phyloP scores from a whole-genome alignment of 1,140 invertebrate genomes.

The Drosophila obscura region DNA sequence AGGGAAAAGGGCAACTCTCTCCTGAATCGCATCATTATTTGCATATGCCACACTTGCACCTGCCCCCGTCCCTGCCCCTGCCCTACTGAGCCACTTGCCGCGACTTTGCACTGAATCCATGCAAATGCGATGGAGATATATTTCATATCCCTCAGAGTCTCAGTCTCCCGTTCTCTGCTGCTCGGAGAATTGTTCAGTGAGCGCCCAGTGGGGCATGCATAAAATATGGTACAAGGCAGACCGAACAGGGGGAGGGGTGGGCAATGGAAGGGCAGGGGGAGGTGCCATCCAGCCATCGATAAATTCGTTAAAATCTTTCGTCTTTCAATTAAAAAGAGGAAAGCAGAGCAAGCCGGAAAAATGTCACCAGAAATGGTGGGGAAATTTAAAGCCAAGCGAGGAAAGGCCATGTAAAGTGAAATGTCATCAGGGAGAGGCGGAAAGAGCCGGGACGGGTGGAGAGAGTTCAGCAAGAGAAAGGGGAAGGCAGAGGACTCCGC shows the following conservation, averaged over 20 bases:
- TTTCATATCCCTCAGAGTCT: constrained; percentile 13
- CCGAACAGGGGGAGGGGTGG: constrained; percentile 22
- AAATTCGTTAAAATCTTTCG: constrained; percentile 54
- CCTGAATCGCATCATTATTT: constrained; percentile 30
- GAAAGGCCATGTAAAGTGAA: constrained; percentile 36
- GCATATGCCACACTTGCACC: constrained; percentile 14
- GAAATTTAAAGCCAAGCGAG: constrained; percentile 26
- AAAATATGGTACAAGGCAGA: constrained; percentile 63
- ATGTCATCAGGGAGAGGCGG: constrained; percentile 29
- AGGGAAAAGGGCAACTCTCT: constrained; percentile 12
- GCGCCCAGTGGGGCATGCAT: constrained; percentile 57
- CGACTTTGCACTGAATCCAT: constrained; percentile 25
- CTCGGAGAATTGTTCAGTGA: constrained; percentile 47
- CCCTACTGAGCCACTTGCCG: constrained; percentile 20
- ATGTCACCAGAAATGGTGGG: constrained; percentile 22
- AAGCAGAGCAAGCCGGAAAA: constrained; percentile 24
- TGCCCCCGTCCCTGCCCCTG: neutral
- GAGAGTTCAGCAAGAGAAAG: no score
- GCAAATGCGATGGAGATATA: constrained; percentile 52
- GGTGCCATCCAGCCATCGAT: constrained; percentile 31
- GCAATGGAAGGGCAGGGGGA: constrained; percentile 1
- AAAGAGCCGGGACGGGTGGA: neutral
- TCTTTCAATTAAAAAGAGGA: constrained; percentile 45
- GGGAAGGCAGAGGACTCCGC: neutral
- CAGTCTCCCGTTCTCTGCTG: neutral